A percentile compares a stretch with the other conserved stretches of the same genome.
These are phyloP conservation scores for Carposina sasakii DNA, from an alignment of 1,140 invertebrate genomes.

Conservation along the genomic window DNA sequence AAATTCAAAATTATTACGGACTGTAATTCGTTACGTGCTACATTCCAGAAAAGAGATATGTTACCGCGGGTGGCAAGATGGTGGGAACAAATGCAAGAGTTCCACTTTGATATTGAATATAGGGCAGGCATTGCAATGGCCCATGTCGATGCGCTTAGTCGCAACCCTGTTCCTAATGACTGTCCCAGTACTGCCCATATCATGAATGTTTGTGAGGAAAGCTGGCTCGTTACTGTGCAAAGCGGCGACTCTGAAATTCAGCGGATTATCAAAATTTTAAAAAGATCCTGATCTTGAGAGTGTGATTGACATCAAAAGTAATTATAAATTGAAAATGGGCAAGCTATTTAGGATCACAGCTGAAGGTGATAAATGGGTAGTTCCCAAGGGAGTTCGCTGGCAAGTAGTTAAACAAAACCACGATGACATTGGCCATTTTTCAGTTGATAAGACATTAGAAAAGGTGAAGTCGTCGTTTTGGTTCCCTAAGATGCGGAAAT, in stretches of 20 bases:
- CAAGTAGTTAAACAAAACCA: conserved; percentile 10
- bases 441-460: conserved; percentile 1
- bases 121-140: conserved; percentile 24
- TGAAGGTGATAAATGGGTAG: conserved; percentile 5
- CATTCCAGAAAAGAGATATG: conserved; percentile 29
- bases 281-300: conserved; percentile 12
- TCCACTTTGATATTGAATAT: conserved; percentile 32
- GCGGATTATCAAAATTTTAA: conserved; percentile 16
- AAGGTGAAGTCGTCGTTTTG: conserved; percentile 4
- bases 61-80: conserved; percentile 30
- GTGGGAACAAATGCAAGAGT: conserved; percentile 35
- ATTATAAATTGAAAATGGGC: conserved; percentile 8
- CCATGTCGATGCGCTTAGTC: conserved; percentile 41
- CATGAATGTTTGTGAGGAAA: neutral
- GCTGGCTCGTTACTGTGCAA: conserved; percentile 29
- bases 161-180: conserved; percentile 16
- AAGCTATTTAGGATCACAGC: conserved; percentile 8
- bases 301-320: conserved; percentile 6
- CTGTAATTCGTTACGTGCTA: conserved; percentile 28
- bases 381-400: conserved; percentile 8
- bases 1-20: conserved; percentile 41
- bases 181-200: neutral
- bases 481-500: conserved; percentile 10
- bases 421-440: conserved; percentile 9
- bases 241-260: conserved; percentile 10